Conservation (phyloP, 2,113 vertebrate genomes). For the Lamprotornis superbus region DNA sequence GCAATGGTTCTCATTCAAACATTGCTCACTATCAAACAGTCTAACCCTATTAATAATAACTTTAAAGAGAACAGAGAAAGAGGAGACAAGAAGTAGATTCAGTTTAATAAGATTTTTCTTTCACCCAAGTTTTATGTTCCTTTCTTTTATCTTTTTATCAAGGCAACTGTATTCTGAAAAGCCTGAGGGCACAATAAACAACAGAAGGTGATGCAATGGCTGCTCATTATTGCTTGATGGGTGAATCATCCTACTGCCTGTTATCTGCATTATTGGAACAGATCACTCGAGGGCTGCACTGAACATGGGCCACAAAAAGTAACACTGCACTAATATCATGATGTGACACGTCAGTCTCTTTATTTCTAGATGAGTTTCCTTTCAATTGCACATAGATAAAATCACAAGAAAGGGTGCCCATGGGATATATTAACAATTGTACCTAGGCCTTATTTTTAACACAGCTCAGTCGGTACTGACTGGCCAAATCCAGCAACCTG, state of each 20-base stretch:
- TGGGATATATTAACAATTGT: background rate
- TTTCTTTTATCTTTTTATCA: constrained; percentile 71
- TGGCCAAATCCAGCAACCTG: background rate
- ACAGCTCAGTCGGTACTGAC: background rate
- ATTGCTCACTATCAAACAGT: background rate
- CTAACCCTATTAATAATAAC: constrained; percentile 39
- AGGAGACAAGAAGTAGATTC: constrained; percentile 10
- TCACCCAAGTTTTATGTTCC: constrained; percentile 50
- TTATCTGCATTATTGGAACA: constrained; percentile 31
- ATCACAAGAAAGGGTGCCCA: background rate
- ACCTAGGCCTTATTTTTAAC: background rate
- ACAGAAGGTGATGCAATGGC: constrained; percentile 66
- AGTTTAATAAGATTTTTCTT: constrained; percentile 50
- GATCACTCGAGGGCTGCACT: constrained; percentile 21
- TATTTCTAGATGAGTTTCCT: background rate
- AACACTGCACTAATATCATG: background rate
- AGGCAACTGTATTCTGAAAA: constrained; percentile 62
- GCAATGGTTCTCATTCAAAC: background rate
- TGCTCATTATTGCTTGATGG: constrained; percentile 58
- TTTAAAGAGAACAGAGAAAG: constrained; percentile 28
- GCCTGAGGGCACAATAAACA: constrained; percentile 64
- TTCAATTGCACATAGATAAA: background rate
- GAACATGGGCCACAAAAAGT: background rate
- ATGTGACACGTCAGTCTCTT: background rate
- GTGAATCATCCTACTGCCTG: constrained; percentile 53